Conservation (phyloP, 2,113 vertebrate species). For the Corydoras sp. region DNA sequence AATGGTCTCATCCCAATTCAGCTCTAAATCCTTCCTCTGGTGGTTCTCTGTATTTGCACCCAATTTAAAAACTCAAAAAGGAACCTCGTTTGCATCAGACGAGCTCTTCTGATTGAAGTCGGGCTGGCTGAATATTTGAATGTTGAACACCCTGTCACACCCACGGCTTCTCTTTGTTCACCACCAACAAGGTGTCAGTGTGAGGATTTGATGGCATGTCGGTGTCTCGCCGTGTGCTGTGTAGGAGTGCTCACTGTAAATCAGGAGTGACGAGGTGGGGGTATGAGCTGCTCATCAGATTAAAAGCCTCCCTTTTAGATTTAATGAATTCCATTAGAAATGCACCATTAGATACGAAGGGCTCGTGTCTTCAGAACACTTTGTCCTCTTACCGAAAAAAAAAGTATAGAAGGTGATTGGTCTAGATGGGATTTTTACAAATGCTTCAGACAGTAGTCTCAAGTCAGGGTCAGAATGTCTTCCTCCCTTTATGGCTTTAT, state of each 20-base stretch:
- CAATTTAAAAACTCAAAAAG: too few relatives aligned
- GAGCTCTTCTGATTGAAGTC: too few relatives aligned
- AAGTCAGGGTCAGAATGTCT: background rate
- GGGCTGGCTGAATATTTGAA: background rate
- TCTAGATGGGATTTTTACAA: too few relatives aligned
- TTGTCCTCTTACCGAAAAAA: background rate
- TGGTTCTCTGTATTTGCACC: too few relatives aligned
- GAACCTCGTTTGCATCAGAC: too few relatives aligned
- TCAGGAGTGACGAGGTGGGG: background rate
- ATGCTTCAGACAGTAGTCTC: background rate
- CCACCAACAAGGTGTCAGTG: background rate
- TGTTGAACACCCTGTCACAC: background rate
- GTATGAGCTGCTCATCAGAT: background rate
- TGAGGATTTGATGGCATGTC: background rate
- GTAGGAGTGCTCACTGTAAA: background rate
- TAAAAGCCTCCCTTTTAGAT: slow-evolving; percentile 10
- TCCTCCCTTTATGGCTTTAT: slow-evolving; percentile 10
- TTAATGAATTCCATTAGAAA: slow-evolving; percentile 40
- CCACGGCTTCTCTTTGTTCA: background rate
- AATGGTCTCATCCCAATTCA: too few relatives aligned
- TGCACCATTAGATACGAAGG: slow-evolving; percentile 22
- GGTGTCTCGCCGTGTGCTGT: background rate
- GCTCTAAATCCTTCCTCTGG: too few relatives aligned
- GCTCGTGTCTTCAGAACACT: slow-evolving; percentile 18
- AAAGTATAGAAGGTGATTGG: slow-evolving; percentile 1